Percentiles rank a stretch among this genome's conserved stretches.
These are phyloP conservation scores for Xylota sylvarum DNA, from an alignment of 2,888 invertebrate genomes.

Conservation along the genomic window DNA sequence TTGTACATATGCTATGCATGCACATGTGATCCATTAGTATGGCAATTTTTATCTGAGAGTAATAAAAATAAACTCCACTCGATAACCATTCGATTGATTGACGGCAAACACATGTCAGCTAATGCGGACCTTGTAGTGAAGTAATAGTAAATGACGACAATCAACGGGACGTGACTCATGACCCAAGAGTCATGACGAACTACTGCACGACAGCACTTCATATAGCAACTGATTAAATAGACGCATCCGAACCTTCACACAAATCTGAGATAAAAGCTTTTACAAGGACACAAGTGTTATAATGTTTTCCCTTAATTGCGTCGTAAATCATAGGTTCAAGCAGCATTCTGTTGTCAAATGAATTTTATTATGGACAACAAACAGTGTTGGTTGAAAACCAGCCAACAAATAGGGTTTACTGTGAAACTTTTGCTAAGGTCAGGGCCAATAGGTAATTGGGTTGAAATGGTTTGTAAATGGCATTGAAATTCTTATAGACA, in stretches of 20 bases:
- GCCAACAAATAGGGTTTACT: too few species aligned
- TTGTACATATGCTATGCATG: too few species aligned
- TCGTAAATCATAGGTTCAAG: neutral
- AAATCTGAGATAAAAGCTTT: neutral
- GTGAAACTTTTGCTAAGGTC: too few species aligned
- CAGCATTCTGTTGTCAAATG: neutral
- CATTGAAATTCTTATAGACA: too few species aligned
- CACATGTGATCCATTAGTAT: conserved; percentile 17
- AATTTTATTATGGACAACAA: too few species aligned
- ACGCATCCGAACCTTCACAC: neutral
- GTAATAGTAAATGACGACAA: neutral
- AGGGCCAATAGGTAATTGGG: too few species aligned
- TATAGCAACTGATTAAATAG: neutral
- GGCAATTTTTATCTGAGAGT: conserved; percentile 2
- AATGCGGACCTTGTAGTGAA: neutral
- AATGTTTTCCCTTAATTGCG: neutral
- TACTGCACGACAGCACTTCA: neutral
- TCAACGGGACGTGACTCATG: too few species aligned
- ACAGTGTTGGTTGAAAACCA: too few species aligned
- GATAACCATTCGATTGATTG: conserved; percentile 27
- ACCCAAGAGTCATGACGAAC: neutral
- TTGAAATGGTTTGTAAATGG: too few species aligned
- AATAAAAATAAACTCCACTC: conserved; percentile 12
- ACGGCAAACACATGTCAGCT: neutral
- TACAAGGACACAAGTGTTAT: neutral